Evolutionary conservation across 2,113 vertebrate genomes (phyloP).

Genomic region (Sinocyclocheilus anshuiensis): DNA sequence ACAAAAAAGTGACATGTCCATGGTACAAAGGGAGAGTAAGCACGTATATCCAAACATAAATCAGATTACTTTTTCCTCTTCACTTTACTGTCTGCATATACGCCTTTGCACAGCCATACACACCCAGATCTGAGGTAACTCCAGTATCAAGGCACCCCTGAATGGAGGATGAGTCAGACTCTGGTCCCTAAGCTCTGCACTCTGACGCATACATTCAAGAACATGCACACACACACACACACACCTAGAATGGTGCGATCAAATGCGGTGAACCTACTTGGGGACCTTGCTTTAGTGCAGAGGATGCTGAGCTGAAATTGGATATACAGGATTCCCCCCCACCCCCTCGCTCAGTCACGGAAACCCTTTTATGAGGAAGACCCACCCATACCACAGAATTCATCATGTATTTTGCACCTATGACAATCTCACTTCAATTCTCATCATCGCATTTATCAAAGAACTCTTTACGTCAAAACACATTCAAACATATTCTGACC

Average conservation of each 20-base stretch:
- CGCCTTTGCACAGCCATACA: constrained; percentile 25
- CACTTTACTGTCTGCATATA: neutral
- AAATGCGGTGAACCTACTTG: constrained; percentile 50
- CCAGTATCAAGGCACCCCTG: constrained; percentile 46
- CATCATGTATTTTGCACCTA: neutral
- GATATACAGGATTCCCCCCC: constrained; percentile 39
- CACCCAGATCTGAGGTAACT: constrained; percentile 64
- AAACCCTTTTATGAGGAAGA: constrained; percentile 36
- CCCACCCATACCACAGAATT: constrained; percentile 31
- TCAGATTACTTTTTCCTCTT: neutral
- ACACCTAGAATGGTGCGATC: constrained; percentile 18
- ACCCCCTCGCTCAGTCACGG: constrained; percentile 19
- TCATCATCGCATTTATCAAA: neutral
- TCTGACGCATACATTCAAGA: constrained; percentile 71
- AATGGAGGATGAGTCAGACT: constrained; percentile 76
- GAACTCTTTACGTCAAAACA: neutral
- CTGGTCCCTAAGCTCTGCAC: constrained; percentile 65
- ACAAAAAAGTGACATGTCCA: constrained; percentile 17
- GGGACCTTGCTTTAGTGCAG: constrained; percentile 37
- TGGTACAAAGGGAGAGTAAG: neutral
- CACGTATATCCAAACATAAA: neutral
- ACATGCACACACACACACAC: constrained; percentile 11
- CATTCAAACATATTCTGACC: neutral
- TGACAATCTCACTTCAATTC: neutral
- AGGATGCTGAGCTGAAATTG: constrained; percentile 45